These are phyloP conservation scores for Microctenopoma stevenorrisi DNA, from an alignment of 2,797 vertebrate genomes.

Conservation along the genomic window DNA sequence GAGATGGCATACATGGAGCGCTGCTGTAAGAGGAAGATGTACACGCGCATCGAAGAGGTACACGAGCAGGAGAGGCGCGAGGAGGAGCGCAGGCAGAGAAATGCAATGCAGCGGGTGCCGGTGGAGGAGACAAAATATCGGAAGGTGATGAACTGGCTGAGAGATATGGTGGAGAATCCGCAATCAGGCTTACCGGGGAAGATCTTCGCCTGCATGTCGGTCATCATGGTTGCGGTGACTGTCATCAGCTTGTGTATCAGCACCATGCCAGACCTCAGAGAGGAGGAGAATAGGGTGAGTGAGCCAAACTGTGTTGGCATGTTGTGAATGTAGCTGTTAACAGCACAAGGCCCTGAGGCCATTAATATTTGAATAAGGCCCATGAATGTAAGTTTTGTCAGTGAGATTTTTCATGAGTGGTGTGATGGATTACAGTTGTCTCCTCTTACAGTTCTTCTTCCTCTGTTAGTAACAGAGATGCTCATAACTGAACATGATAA, in stretches of 20 bases:
- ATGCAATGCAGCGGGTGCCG: constrained; percentile 69
- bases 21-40: constrained; percentile 91
- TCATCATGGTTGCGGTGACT: constrained; percentile 94
- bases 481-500: constrained; percentile 8
- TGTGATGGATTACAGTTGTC: constrained; percentile 19
- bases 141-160: constrained; percentile 87
- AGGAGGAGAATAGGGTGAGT: constrained; percentile 96
- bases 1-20: constrained; percentile 91
- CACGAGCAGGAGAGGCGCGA: constrained; percentile 84
- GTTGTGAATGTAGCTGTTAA: constrained; percentile 2
- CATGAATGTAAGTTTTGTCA: constrained; percentile 7
- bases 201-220: constrained; percentile 94
- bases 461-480: constrained; percentile 18
- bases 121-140: constrained; percentile 83
- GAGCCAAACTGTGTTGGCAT: constrained; percentile 12
- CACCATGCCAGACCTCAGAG: constrained; percentile 96
- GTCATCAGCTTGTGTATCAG: constrained; percentile 96
- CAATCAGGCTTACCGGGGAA: constrained; percentile 94
- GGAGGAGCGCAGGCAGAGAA: constrained; percentile 79
- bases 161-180: constrained; percentile 94
- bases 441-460: constrained; percentile 1
- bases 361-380: constrained; percentile 5
- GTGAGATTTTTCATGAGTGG: constrained; percentile 18
- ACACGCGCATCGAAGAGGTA: constrained; percentile 86
- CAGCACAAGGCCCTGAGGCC: not conserved